These are phyloP conservation scores for Enteromius radiatus DNA, from an alignment of 2,797 vertebrate species.

Conservation along the genomic window DNA sequence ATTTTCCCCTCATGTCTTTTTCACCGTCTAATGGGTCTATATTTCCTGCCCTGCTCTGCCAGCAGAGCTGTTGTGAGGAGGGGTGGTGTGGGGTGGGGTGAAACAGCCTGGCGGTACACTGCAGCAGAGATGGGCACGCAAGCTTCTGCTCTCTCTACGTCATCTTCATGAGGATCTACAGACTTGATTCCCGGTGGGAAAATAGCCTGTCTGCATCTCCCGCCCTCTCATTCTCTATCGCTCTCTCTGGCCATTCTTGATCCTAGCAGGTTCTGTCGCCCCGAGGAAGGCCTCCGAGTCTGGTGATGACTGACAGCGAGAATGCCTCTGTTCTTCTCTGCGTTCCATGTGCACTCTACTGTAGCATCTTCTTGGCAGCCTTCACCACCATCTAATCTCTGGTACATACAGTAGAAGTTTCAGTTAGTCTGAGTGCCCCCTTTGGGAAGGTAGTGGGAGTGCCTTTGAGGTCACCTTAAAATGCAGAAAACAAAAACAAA, in stretches of 20 bases:
- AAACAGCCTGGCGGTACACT: slow-evolving; percentile 34
- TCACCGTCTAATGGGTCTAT: slow-evolving; percentile 46
- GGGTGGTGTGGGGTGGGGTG: neutral
- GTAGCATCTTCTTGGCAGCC: slow-evolving; percentile 19
- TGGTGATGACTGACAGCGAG: slow-evolving; percentile 32
- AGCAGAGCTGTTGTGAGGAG: neutral
- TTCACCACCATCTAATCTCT: slow-evolving; percentile 13
- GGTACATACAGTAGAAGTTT: slow-evolving; percentile 20
- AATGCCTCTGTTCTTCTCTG: slow-evolving; percentile 26
- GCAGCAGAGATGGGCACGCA: slow-evolving; percentile 11
- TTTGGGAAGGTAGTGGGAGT: slow-evolving; percentile 15
- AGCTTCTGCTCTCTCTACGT: neutral
- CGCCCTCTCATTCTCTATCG: neutral
- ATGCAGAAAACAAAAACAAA: neutral
- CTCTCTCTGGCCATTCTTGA: slow-evolving; percentile 34
- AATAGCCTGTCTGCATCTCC: slow-evolving; percentile 23
- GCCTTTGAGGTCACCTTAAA: neutral
- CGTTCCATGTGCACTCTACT: slow-evolving; percentile 8
- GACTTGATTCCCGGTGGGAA: slow-evolving; percentile 20
- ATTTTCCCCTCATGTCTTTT: slow-evolving; percentile 55
- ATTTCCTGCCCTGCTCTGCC: slow-evolving; percentile 47
- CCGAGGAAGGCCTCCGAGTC: neutral
- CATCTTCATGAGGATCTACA: slow-evolving; percentile 7
- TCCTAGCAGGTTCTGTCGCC: slow-evolving; percentile 22
- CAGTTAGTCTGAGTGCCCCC: slow-evolving; percentile 10